These are phyloP conservation scores for Nebria salina DNA, from an alignment of 2,888 invertebrate genomes.

Conservation along the genomic window DNA sequence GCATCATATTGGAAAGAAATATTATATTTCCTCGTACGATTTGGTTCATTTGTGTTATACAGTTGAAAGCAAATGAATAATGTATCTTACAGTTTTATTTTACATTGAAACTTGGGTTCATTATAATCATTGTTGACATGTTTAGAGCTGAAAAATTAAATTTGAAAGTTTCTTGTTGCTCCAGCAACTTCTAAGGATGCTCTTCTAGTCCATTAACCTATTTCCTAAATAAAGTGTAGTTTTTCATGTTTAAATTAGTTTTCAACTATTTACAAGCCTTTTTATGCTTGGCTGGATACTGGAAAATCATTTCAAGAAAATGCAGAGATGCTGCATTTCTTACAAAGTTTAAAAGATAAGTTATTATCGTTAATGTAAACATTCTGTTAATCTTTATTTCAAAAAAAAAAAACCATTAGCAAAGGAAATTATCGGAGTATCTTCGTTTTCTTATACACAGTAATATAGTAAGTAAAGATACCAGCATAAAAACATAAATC, in stretches of 20 bases:
- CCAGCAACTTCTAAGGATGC: not conserved
- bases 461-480: too few relatives aligned
- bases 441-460: too few relatives aligned
- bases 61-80: not conserved
- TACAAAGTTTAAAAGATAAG: not conserved
- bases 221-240: not conserved
- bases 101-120: not conserved
- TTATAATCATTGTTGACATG: not conserved
- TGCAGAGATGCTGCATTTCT: not conserved
- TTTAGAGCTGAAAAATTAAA: not conserved
- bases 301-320: not conserved
- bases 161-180: not conserved
- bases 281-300: not conserved
- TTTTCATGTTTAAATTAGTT: conserved; percentile 1
- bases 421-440: too few relatives aligned
- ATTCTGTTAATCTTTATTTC: not conserved
- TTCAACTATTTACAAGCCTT: not conserved
- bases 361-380: not conserved
- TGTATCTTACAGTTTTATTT: not conserved
- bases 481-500: too few relatives aligned
- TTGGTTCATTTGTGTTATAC: not conserved
- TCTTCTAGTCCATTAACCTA: not conserved
- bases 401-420: not conserved
- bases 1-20: not conserved
- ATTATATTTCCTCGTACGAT: not conserved